A percentile compares a stretch with the other conserved stretches of the same genome.
These are phyloP conservation scores for Cherax destructor DNA, from an alignment of 1,140 invertebrate species.

Conservation along the genomic window DNA sequence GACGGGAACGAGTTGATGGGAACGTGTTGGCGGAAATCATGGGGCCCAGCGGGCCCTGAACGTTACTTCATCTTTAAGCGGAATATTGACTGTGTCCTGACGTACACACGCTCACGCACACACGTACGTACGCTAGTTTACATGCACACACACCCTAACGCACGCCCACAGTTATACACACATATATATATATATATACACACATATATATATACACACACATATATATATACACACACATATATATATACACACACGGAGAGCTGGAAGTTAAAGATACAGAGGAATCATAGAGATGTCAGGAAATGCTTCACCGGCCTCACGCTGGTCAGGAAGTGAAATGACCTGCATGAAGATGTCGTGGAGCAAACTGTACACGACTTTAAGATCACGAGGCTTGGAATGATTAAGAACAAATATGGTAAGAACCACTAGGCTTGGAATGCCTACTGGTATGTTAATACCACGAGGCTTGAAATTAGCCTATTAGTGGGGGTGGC, in stretches of 20 bases:
- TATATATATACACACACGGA: neutral
- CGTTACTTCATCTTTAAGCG: neutral
- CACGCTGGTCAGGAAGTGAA: too few species aligned
- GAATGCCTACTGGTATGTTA: too few species aligned
- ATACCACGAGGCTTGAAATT: too few species aligned
- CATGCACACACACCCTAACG: neutral
- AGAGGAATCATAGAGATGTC: too few species aligned
- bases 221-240: neutral
- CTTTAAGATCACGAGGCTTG: too few species aligned
- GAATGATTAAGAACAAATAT: too few species aligned
- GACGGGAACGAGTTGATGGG: neutral
- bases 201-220: constrained; percentile 1
- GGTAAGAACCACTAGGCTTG: too few species aligned
- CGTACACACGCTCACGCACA: neutral
- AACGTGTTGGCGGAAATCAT: neutral
- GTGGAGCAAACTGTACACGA: too few species aligned
- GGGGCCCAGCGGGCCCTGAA: neutral
- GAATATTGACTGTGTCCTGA: constrained; percentile 4
- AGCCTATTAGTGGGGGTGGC: too few species aligned
- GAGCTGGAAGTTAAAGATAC: neutral
- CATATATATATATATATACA: neutral
- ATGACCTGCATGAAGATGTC: too few species aligned
- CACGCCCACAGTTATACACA: neutral
- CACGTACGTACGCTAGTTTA: neutral
- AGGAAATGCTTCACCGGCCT: too few species aligned